Conservation (phyloP, 1,140 invertebrate species). For the Melanaphis sacchari region DNA sequence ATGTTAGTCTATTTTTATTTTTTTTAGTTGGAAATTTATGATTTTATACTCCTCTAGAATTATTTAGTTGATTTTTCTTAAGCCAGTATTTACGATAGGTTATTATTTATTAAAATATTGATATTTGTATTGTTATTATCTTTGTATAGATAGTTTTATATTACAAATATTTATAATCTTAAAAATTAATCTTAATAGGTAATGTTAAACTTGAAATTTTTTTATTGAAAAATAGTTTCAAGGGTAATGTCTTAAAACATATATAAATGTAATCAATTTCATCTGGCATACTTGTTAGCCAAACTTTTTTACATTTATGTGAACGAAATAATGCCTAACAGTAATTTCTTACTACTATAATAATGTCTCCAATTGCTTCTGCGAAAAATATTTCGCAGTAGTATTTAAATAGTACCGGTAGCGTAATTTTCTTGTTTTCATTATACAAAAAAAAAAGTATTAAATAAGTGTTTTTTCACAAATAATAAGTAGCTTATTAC, state of each 20-base stretch:
- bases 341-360: background rate
- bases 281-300: background rate
- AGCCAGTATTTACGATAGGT: background rate
- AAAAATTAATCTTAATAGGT: background rate
- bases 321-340: background rate
- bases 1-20: background rate
- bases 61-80: background rate
- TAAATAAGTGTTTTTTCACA: background rate
- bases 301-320: background rate
- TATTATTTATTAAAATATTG: background rate
- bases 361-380: background rate
- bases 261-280: background rate
- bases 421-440: background rate
- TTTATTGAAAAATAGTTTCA: background rate
- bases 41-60: background rate
- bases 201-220: background rate
- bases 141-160: background rate
- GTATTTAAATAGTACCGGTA: background rate
- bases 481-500: slow-evolving; percentile 31
- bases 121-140: background rate
- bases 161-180: background rate
- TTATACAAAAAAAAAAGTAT: slow-evolving; percentile 3
- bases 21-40: background rate
- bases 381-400: background rate
- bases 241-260: too few species aligned